Base-by-base conservation (phyloP, 2,888 invertebrate species). In the Drosophila rubida region DNA sequence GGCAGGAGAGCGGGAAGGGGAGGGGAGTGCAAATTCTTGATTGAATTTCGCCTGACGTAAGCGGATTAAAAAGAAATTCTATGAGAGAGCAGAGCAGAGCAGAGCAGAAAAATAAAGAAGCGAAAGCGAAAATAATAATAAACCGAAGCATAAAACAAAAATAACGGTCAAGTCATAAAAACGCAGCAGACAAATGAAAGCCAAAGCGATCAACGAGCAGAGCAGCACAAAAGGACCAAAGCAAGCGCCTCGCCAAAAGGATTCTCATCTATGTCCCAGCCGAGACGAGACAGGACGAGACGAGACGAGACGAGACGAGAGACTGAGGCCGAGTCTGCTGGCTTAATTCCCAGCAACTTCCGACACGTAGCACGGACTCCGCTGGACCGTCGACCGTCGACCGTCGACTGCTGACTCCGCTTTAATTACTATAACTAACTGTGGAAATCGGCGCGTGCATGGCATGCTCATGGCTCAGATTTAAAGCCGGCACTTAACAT, bases 11-110 rank as follows among this genome's bases (percentile, higher is more conserved):
- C 67, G n/a, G n/a, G n/a, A n/a, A n/a, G n/a, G n/a, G n/a, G n/a
- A n/a, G n/a, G n/a, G n/a, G n/a, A 62, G 60, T 76, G 73, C 55
- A 79, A 83, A 80, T 70, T 80, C 74, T 80, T 81, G 84, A 81
- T 81, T 81, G 78, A 81, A 80, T 84, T 80, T 83, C 55, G 66
- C 68, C 84, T 80, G 84, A 80, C 80, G 75, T 80, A 80, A 80
- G 84, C 84, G 84, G 80, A 80, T 81, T 83, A 81, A 80, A 80
- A 72, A 67, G 63, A 70, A 80, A 75, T 71, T 80, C 78, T 83
- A 77, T 79, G 69, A 58, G 37, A 39, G 41, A 44, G 46, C 32
- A 48, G 61, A 48, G 23, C 58, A 37, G 44, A 55, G 44, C 8
- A 27, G 9, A 27, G n/a, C 9, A n/a, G n/a, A 48, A 63, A 51